Base-by-base conservation (phyloP, 1,140 invertebrate species). In the Ostrea denselamellosa region DNA sequence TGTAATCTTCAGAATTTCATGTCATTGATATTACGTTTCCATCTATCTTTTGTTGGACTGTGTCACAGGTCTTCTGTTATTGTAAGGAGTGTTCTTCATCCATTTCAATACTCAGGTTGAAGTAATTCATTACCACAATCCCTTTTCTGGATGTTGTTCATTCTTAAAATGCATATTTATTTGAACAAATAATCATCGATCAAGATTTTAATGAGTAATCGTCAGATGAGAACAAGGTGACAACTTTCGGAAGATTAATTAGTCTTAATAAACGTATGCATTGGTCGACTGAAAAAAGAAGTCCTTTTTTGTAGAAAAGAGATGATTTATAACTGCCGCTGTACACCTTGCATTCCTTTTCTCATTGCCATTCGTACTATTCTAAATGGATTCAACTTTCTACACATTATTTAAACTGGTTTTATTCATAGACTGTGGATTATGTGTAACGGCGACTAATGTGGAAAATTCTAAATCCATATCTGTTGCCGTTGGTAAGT, bases 401-500 rank as follows among this genome's bases (percentile, higher is more conserved):
- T 34, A 17, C 14, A 12, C 4, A 34, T 28, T 34, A 14, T 10
- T 44, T 77, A 0, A 28, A 12, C 10, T 8, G 22, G 9, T 77
- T 14, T 8, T 28, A 3, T 44, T 28, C 25, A 34, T 77, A 12
- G 68, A 25, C 25, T 34, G 14, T 77, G 68, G 68, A 28, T 17
- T 77, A 12, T 77, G 68, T 14, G 25, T 14, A 77, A 22, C 68
- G 12, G 8, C 28, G 14, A 25, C 34, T 77, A 77, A 77, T 7
- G 68, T 77, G 9, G 8, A 77, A 25, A 77, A 77, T 34, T 77
- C 28, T 77, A 77, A 77, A 71, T 71, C 68, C 25, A 44, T 77
- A 77, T 44, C 68, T 8, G 68, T 77, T 77, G 22, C 25, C 3
- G 68, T 77, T 28, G 68, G 68, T 77, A 77, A 77, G 68, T 28